Conservation (phyloP, 2,113 vertebrate genomes). For the Archilochus colubris region DNA sequence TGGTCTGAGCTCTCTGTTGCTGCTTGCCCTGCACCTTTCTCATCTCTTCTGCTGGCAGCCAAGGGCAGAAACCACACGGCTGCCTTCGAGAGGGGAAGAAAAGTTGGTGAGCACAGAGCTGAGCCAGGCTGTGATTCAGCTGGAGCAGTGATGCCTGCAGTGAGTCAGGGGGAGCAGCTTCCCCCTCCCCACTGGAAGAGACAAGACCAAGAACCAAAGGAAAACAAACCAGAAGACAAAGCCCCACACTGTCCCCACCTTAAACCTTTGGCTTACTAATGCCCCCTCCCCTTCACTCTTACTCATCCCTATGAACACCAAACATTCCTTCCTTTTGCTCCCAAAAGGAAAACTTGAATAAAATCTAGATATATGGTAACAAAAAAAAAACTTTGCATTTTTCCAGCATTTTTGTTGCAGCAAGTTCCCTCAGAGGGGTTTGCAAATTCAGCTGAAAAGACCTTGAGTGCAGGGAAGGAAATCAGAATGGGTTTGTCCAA, state of each 20-base stretch:
- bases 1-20: background rate
- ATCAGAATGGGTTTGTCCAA: background rate
- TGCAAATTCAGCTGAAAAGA: background rate
- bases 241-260: background rate
- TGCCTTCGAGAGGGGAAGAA: background rate
- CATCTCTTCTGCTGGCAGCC: background rate
- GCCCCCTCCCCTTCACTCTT: background rate
- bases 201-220: background rate
- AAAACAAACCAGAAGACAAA: background rate
- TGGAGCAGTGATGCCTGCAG: background rate
- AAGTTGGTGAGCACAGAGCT: background rate
- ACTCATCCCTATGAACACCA: rapidly evolving
- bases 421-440: background rate
- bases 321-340: background rate
- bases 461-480: background rate
- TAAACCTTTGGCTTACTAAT: background rate
- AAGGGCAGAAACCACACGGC: background rate
- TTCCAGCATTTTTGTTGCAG: background rate
- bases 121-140: background rate
- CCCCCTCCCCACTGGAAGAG: background rate
- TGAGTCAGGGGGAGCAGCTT: background rate
- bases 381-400: background rate
- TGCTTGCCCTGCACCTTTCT: background rate
- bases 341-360: background rate
- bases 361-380: rapidly evolving